Conservation (phyloP, 2,797 vertebrate species). For the Rhinatrema bivittatum region DNA sequence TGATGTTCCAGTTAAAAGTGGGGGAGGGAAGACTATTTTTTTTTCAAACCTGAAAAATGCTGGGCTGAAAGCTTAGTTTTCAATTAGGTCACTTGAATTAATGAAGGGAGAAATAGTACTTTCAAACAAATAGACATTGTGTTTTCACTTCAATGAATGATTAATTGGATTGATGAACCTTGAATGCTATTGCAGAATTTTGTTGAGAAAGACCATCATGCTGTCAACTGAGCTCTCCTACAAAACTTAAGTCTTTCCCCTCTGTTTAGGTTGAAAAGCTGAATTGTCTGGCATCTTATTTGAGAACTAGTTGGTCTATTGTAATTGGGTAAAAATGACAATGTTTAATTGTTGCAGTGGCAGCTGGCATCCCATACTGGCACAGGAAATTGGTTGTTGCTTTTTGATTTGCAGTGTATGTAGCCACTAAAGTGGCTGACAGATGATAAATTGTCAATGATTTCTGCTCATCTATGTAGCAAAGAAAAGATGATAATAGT, state of each 20-base stretch:
- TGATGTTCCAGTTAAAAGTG: slow-evolving; percentile 35
- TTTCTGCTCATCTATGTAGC: too few species aligned
- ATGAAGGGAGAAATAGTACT: slow-evolving; percentile 30
- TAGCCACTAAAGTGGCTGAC: too few species aligned
- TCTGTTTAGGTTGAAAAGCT: neutral
- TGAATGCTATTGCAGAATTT: slow-evolving; percentile 22
- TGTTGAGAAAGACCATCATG: slow-evolving; percentile 10
- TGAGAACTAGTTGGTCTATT: neutral
- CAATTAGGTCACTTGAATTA: slow-evolving; percentile 43
- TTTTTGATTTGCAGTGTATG: too few species aligned
- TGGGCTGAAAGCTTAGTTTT: slow-evolving; percentile 28
- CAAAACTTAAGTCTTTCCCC: neutral
- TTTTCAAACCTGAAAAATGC: slow-evolving; percentile 38
- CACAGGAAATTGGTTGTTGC: too few species aligned
- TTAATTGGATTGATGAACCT: slow-evolving; percentile 30
- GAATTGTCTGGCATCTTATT: neutral
- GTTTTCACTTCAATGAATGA: slow-evolving; percentile 43
- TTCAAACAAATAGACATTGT: slow-evolving; percentile 39
- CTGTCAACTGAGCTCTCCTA: neutral
- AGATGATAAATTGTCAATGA: too few species aligned
- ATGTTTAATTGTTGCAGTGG: too few species aligned
- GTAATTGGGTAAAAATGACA: too few species aligned
- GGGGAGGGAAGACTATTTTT: slow-evolving; percentile 25
- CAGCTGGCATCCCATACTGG: too few species aligned
- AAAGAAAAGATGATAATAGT: too few species aligned